These are phyloP conservation scores for Aythya baeri DNA, from an alignment of 2,113 vertebrate genomes.

Conservation along the genomic window DNA sequence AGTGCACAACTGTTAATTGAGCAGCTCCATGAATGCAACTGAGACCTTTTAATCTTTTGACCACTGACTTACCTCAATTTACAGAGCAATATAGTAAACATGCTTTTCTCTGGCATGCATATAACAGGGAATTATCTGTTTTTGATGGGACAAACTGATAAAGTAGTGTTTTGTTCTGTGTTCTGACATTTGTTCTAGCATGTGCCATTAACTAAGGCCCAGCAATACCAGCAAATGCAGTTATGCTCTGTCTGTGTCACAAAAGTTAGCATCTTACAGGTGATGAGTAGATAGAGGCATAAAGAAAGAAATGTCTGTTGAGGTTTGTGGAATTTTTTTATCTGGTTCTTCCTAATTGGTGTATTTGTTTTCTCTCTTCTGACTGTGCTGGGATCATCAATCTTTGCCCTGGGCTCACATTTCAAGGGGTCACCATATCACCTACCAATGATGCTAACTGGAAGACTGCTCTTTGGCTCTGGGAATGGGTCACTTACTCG, in stretches of 20 bases:
- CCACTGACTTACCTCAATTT: background rate
- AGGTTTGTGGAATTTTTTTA: background rate
- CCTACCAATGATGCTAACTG: conserved; percentile 83
- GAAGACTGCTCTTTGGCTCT: conserved; percentile 83
- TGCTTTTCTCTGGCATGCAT: background rate
- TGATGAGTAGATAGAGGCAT: background rate
- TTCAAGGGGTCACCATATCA: conserved; percentile 82
- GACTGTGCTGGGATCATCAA: conserved; percentile 80
- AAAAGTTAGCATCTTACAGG: background rate
- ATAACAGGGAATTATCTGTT: background rate
- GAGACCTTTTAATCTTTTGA: background rate
- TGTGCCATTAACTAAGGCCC: background rate
- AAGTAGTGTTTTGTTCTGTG: background rate
- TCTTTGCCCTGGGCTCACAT: conserved; percentile 86
- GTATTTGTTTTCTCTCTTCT: conserved; percentile 84
- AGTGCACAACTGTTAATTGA: accelerated
- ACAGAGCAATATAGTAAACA: background rate
- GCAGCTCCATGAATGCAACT: background rate
- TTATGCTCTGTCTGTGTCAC: background rate
- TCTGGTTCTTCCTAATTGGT: conserved; percentile 71
- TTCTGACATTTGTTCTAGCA: background rate
- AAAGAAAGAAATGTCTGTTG: background rate
- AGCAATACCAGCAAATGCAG: background rate
- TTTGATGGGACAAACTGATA: background rate
- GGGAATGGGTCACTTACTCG: conserved; percentile 84